Base-by-base conservation (phyloP, 2,888 invertebrate genomes). In the Scaptomyza caliginosa region DNA sequence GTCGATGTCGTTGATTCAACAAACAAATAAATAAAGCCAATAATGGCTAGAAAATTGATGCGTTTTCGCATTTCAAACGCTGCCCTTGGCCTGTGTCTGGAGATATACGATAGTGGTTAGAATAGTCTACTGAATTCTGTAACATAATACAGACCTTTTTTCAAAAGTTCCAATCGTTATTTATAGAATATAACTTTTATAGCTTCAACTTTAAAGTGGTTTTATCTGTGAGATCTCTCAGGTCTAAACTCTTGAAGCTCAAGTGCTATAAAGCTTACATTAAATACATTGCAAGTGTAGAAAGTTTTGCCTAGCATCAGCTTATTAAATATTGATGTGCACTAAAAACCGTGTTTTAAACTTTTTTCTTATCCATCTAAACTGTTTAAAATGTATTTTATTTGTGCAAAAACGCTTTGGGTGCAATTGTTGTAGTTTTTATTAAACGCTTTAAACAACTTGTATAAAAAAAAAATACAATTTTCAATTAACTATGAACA, bases 1-100 rank as follows among this genome's bases (percentile, higher is more conserved):
- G 50, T 54, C 62, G 36, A 56, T 26, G 39, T 49, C 54, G 64
- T 46, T 38, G 49, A 62, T 46, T 66, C 75, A 64, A 64, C 63
- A 77, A 71, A 74, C 76, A 74, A 77, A 84, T 81, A 81, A 81
- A 81, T 84, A 81, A 69, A 66, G 82, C 78, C 78, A 86, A 81
- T 86, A 81, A 81, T 86, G 68, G 66, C 59, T 78, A 19, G 45
- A 62, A 84, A 81, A 74, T 72, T 74, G 74, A 79, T 83, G 65
- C 52, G 79, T 63, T 74, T 70, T 64, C 8, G 17, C 30, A 30
- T 28, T 71, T 50, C n/a, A 3, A 19, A 42, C 40, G 40, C 26
- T 23, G 49, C 48, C 51, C 8, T 48, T 48, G 26, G 48, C 34
- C 30, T 34, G 43, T 58, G 24, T 13, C 21, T 7, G 10, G 10